Base-by-base conservation (phyloP, 2,113 vertebrate species). In the Lutjanus erythropterus region DNA sequence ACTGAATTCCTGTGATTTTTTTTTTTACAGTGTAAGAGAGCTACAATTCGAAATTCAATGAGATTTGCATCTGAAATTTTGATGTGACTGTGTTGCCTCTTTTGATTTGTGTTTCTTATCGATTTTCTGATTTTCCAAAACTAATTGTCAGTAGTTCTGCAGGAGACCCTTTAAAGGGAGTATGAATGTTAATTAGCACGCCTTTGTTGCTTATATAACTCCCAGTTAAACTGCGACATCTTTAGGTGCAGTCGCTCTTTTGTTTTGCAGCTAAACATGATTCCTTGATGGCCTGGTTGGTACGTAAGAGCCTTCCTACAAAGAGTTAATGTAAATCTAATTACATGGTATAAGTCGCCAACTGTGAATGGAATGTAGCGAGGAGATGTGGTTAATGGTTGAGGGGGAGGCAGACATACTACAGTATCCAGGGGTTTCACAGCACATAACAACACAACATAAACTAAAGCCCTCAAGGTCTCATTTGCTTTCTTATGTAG, bases 311-410 rank as follows among this genome's bases (percentile, higher is more conserved):
- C 47, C 15, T 21, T 18, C 29, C 73, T 71, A 18, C 21, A 42
- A 58, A 75, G 41, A 41, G 29, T 72, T 83, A 14, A 71, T 73
- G 69, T 73, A 76, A 70, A 75, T 55, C 11, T 83, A 72, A 87
- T 84, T 56, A 52, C 41, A 76, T 21, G 33, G 50, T 78, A 49
- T 56, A 58, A 23, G 67, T 2, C n/a, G 27, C 84, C 55, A 16
- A n/a, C 78, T 78, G 80, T 35, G 80, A 80, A 7, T 64, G 77
- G 86, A 90, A 89, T 79, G 58, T 21, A n/a, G 78, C 53, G 23
- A 2, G 37, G 25, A 44, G 64, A 72, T 2, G 1, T 11, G 18
- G 58, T 42, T 47, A 67, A 72, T 23, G 25, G 49, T 58, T 78
- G 14, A n/a, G 37, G 44, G 21, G 11, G 39, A 64, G n/a, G 41